Percentiles rank a stretch among this genome's conserved stretches.
Conservation (phyloP, 2,888 invertebrate species). For the Arrhopalites spinosus region DNA sequence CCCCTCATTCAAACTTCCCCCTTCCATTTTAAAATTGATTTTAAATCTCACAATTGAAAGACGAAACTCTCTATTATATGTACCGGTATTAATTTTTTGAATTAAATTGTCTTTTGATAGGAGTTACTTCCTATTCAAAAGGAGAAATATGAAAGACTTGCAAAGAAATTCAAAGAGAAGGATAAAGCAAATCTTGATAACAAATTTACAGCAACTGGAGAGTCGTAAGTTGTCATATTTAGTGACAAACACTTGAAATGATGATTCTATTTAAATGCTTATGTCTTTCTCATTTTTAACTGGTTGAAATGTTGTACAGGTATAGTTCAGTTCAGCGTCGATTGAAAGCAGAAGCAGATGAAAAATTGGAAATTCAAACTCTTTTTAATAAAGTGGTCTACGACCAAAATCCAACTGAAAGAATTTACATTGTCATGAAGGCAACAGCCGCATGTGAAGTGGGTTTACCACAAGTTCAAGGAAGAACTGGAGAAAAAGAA, state of each 20-base stretch:
- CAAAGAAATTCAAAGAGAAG: slow-evolving; percentile 48
- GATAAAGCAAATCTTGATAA: slow-evolving; percentile 47
- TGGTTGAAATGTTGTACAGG: slow-evolving; percentile 28
- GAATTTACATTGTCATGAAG: slow-evolving; percentile 46
- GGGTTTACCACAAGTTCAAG: slow-evolving; percentile 29
- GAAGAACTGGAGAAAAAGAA: slow-evolving; percentile 38
- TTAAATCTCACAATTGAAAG: too few relatives aligned
- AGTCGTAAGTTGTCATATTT: slow-evolving; percentile 40
- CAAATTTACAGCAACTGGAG: slow-evolving; percentile 52
- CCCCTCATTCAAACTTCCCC: too few relatives aligned
- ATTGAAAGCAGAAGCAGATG: slow-evolving; percentile 18
- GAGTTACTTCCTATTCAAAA: slow-evolving; percentile 43
- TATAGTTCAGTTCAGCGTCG: slow-evolving; percentile 44
- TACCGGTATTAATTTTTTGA: too few relatives aligned
- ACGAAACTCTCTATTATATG: too few relatives aligned
- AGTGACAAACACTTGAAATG: too few relatives aligned
- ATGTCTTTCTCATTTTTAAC: too few relatives aligned
- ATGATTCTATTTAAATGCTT: too few relatives aligned
- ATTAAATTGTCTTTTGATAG: too few relatives aligned
- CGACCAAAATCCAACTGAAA: slow-evolving; percentile 26
- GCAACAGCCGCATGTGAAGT: slow-evolving; percentile 46
- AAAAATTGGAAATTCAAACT: slow-evolving; percentile 16
- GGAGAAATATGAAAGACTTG: slow-evolving; percentile 46
- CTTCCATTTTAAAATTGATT: too few relatives aligned
- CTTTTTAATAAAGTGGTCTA: slow-evolving; percentile 31